A percentile compares a stretch with the other conserved stretches of the same genome.
Conservation (phyloP, 2,888 invertebrate species). For the Oxystoma pomonae region DNA sequence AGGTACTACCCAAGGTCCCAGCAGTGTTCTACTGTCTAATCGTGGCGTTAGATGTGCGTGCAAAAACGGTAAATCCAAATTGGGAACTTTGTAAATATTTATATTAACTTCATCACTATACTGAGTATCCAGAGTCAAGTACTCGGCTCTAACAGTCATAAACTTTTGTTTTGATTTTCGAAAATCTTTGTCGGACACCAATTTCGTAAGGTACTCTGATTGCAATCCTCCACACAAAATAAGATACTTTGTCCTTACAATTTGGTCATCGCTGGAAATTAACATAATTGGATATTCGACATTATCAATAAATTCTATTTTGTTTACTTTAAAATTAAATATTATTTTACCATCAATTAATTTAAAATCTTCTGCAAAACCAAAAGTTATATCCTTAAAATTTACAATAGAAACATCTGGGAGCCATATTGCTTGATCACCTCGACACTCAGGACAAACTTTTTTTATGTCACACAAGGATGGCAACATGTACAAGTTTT, state of each 20-base stretch:
- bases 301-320: constrained; percentile 45
- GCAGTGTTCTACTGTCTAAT: constrained; percentile 81
- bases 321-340: not conserved
- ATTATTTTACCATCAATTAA: constrained; percentile 58
- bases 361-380: constrained; percentile 75
- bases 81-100: constrained; percentile 97
- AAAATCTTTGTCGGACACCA: constrained; percentile 53
- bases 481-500: constrained; percentile 48
- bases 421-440: constrained; percentile 67
- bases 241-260: constrained; percentile 65
- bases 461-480: constrained; percentile 34
- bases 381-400: constrained; percentile 74
- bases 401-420: constrained; percentile 85
- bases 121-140: constrained; percentile 70
- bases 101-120: constrained; percentile 73
- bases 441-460: constrained; percentile 47
- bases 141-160: constrained; percentile 92
- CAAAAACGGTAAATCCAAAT: constrained; percentile 92
- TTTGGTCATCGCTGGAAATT: constrained; percentile 43
- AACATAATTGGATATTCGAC: constrained; percentile 50
- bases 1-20: constrained; percentile 93
- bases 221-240: constrained; percentile 90
- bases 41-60: constrained; percentile 96
- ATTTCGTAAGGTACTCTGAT: constrained; percentile 78
- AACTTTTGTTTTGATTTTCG: constrained; percentile 61